Base-by-base conservation (phyloP, 2,888 invertebrate genomes). In the Busseola fusca region DNA sequence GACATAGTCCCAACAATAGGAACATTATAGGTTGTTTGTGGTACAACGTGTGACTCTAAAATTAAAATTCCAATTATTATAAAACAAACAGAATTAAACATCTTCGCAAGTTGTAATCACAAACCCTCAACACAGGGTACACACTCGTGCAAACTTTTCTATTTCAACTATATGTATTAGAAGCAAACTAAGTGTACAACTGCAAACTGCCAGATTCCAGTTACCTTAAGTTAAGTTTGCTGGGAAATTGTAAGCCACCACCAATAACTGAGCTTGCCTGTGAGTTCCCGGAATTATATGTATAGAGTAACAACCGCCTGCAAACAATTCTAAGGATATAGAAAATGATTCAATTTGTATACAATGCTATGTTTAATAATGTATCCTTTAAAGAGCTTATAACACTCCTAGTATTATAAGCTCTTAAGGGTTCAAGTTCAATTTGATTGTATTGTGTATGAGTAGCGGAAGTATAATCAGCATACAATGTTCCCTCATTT, bases 191-290 rank as follows among this genome's bases (percentile, higher is more conserved):
- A 87, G 80, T 84, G 82, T 69, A 80, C 85, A 85, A 87, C 84
- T 86, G 75, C 83, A 83, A 87, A 86, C 88, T 87, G 84, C 86
- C 85, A 84, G 89, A 89, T 88, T 86, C 84, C 78, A 79, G 87
- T 86, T 85, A 86, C 86, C 69, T 70, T 83, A 74, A 82, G 80
- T 78, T 80, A 86, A 90, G 85, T 88, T 89, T 76, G 73, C 78
- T 65, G 37, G 82, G 81, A 84, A 90, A 88, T 89, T 86, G 87
- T 87, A 87, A 89, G 85, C 86, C 82, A 83, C 86, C 82, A 83
- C 86, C 88, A 84, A 87, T 89, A 89, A 87, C 87, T 82, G 82
- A 75, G 87, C 84, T 85, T 76, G 69, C 62, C 37, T 57, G 59
- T 45, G 69, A 73, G 78, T 81, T 27, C 64, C 54, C 52, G 64